Evolutionary conservation across 2,888 invertebrate genomes (phyloP).

Genomic region (Neuroscelio doddi): DNA sequence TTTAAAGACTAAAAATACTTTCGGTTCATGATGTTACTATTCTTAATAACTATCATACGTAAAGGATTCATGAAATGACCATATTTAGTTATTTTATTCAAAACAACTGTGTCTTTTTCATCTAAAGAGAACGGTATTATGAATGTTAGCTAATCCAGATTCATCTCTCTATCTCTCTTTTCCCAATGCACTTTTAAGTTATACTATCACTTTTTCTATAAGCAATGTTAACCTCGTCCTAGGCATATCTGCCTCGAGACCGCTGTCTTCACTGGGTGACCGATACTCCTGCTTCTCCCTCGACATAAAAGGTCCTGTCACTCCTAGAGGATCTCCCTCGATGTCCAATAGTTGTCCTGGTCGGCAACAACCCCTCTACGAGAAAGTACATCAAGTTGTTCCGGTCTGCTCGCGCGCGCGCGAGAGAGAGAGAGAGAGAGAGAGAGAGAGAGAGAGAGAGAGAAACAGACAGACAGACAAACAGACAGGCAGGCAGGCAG

Average conservation of each 20-base stretch:
- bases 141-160: background rate
- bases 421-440: constrained; percentile 19
- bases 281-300: constrained; percentile 81
- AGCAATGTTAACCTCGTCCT: constrained; percentile 63
- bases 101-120: no score
- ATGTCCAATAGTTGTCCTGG: constrained; percentile 69
- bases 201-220: background rate
- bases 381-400: constrained; percentile 60
- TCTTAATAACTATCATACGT: no score
- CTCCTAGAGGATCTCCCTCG: constrained; percentile 70
- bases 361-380: constrained; percentile 70
- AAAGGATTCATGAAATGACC: no score
- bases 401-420: constrained; percentile 29
- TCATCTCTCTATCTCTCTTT: constrained; percentile 5
- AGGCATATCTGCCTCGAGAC: constrained; percentile 88
- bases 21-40: no score
- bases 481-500: constrained; percentile 12
- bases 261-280: constrained; percentile 95
- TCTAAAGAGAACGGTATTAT: no score
- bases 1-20: no score
- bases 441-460: constrained; percentile 17
- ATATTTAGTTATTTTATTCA: no score
- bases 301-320: constrained; percentile 66
- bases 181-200: background rate
- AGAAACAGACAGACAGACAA: constrained; percentile 2